These are phyloP conservation scores for Parapristionchus giblindavisi DNA, from an alignment of 2,888 invertebrate species.

Conservation along the genomic window DNA sequence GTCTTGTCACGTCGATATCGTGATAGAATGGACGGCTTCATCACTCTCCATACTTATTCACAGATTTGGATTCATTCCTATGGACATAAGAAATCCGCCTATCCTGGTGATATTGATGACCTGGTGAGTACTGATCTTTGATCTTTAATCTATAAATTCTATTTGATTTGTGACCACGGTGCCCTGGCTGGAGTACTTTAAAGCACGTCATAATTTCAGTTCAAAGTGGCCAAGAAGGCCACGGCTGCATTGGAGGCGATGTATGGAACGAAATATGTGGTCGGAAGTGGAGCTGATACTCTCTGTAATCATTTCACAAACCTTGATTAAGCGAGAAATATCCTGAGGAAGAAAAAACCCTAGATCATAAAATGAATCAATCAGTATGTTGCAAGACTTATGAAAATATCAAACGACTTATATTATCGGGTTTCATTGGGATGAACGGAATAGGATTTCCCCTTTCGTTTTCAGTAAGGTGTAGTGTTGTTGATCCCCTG, in stretches of 20 bases:
- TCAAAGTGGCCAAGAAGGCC: conserved; percentile 65
- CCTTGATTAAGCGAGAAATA: too few species aligned
- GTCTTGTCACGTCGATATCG: conserved; percentile 59
- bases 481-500: too few species aligned
- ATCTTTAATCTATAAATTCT: too few species aligned
- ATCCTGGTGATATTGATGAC: conserved; percentile 68
- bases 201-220: conserved; percentile 49
- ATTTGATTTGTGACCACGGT: not conserved
- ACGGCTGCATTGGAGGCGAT: conserved; percentile 61
- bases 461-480: too few species aligned
- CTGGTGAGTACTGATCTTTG: conserved; percentile 55
- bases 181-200: not conserved
- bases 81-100: conserved; percentile 64
- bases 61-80: conserved; percentile 63
- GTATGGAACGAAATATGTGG: conserved; percentile 67
- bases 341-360: too few species aligned
- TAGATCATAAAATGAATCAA: too few species aligned
- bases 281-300: conserved; percentile 68
- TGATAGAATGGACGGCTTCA: conserved; percentile 64
- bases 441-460: too few species aligned
- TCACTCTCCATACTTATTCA: conserved; percentile 68
- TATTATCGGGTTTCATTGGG: too few species aligned
- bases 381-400: too few species aligned
- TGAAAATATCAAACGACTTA: too few species aligned
- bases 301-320: too few species aligned